Evolutionary conservation across 2,113 vertebrate species (phyloP).

Genomic region (Heterotis niloticus): DNA sequence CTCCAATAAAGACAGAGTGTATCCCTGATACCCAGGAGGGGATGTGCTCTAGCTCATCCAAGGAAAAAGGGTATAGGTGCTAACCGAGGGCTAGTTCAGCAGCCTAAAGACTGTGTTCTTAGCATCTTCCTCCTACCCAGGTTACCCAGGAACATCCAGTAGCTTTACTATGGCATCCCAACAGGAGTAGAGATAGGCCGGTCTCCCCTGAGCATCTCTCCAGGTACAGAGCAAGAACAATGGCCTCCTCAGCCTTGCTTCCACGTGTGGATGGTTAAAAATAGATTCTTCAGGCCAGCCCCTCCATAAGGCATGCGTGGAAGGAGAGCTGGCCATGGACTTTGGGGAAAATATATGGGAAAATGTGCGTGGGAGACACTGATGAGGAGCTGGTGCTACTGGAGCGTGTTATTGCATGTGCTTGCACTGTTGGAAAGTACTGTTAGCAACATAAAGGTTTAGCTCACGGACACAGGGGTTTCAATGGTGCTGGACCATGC

Average conservation of each 20-base stretch:
- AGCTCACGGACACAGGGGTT: neutral
- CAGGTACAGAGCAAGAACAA: conserved; percentile 13
- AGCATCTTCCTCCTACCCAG: too few relatives aligned
- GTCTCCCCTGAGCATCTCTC: neutral
- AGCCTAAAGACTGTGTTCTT: too few relatives aligned
- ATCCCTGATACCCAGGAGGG: too few relatives aligned
- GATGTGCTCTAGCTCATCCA: too few relatives aligned
- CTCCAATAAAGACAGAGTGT: too few relatives aligned
- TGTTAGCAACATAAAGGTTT: neutral
- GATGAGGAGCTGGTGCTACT: neutral
- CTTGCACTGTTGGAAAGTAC: neutral
- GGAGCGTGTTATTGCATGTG: neutral
- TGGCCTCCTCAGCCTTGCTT: conserved; percentile 24
- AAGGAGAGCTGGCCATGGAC: conserved; percentile 1
- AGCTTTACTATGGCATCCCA: too few relatives aligned
- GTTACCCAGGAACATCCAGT: too few relatives aligned
- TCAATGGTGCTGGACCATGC: neutral
- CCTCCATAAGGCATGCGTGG: conserved; percentile 23
- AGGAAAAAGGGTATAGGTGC: too few relatives aligned
- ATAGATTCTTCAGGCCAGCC: conserved; percentile 27
- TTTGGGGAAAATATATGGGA: neutral
- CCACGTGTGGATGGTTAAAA: conserved; percentile 21
- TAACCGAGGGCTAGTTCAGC: too few relatives aligned
- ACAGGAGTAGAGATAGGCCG: neutral
- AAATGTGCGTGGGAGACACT: neutral